Conservation (phyloP, 2,888 invertebrate genomes). For the Tetropium fuscum region DNA sequence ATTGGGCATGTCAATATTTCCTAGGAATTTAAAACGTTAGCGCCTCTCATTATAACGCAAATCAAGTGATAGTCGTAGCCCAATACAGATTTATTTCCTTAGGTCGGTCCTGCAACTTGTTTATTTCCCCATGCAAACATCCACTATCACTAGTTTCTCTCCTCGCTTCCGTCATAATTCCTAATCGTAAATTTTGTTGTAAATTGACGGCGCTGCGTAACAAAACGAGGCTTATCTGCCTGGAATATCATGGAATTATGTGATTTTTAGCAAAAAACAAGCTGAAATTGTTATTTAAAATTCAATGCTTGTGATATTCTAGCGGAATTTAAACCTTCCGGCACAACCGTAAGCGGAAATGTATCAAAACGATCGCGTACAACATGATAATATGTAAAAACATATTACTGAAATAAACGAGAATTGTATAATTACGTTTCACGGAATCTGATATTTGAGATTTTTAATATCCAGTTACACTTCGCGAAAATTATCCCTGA, state of each 20-base stretch:
- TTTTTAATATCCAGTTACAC: too few species aligned
- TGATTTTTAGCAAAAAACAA: conserved; percentile 41
- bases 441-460: too few species aligned
- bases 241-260: conserved; percentile 39
- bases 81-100: too few species aligned
- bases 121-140: conserved; percentile 7
- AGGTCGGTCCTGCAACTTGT: conserved; percentile 7
- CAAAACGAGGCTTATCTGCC: conserved; percentile 45
- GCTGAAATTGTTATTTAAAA: conserved; percentile 10
- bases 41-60: too few species aligned
- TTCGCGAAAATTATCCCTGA: too few species aligned
- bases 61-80: too few species aligned
- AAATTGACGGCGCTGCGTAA: conserved; percentile 42
- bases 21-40: too few species aligned
- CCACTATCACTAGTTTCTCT: conserved; percentile 34
- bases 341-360: conserved; percentile 12
- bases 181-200: conserved; percentile 50
- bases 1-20: too few species aligned
- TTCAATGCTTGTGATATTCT: conserved; percentile 27
- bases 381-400: conserved; percentile 6
- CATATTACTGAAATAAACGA: too few species aligned
- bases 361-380: conserved; percentile 1
- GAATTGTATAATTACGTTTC: too few species aligned
- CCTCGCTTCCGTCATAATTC: conserved; percentile 34
- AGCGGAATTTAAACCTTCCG: conserved; percentile 9